These are phyloP conservation scores for Theocolax elegans DNA, from an alignment of 1,140 invertebrate species.

Conservation along the genomic window DNA sequence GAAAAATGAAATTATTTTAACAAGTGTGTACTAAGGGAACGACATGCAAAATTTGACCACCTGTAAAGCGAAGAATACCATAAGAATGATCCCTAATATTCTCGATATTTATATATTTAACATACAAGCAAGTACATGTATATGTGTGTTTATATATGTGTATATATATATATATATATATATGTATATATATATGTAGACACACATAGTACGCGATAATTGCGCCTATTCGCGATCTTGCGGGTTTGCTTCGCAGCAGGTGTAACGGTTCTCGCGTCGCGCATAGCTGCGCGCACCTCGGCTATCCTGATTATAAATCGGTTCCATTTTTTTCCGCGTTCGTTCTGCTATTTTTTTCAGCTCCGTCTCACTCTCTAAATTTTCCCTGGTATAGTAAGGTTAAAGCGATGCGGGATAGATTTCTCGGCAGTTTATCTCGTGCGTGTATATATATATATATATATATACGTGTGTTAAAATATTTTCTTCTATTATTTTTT, in stretches of 20 bases:
- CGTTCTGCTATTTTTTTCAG: background rate
- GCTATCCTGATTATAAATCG: slow-evolving; percentile 25
- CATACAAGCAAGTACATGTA: no score
- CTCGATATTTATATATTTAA: no score
- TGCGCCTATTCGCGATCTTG: slow-evolving; percentile 14
- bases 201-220: no score
- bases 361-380: background rate
- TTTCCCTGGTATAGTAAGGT: background rate
- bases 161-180: no score
- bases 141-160: no score
- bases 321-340: background rate
- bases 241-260: background rate
- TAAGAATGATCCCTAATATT: no score
- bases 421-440: background rate
- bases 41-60: no score
- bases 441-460: background rate
- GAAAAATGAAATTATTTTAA: no score
- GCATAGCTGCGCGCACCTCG: slow-evolving; percentile 24
- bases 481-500: no score
- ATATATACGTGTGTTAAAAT: background rate
- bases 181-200: no score
- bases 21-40: no score
- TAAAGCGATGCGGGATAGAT: background rate
- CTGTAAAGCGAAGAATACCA: no score
- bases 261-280: slow-evolving; percentile 35